Conservation (phyloP, 2,797 vertebrate species). For the Acipenser oxyrinchus region DNA sequence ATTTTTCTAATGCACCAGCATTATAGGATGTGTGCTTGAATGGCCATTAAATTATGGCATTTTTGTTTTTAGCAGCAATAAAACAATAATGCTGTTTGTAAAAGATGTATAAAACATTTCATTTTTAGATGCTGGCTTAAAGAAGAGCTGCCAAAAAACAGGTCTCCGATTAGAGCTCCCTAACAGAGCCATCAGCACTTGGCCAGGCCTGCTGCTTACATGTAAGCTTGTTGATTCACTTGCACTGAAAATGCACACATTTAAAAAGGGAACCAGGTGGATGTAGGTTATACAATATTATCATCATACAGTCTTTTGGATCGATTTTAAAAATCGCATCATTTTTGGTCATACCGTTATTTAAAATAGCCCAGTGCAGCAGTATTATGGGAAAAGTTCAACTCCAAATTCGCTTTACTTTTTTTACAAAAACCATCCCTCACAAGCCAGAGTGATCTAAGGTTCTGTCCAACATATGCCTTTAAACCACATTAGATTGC, state of each 20-base stretch:
- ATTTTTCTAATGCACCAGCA: too few species aligned
- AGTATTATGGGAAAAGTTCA: too few species aligned
- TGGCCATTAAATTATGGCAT: too few species aligned
- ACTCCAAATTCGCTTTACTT: too few species aligned
- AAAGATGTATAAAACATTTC: neutral
- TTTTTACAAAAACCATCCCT: too few species aligned
- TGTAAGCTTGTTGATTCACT: neutral
- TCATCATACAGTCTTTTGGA: neutral
- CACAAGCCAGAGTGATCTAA: too few species aligned
- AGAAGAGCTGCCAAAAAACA: neutral
- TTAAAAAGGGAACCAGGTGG: neutral
- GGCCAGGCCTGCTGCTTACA: neutral
- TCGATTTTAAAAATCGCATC: too few species aligned
- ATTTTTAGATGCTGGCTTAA: neutral
- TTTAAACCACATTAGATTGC: too few species aligned
- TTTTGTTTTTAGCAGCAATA: neutral
- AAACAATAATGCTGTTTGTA: neutral
- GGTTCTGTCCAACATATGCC: too few species aligned
- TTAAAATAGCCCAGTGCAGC: too few species aligned
- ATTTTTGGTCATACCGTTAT: too few species aligned
- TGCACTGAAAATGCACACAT: neutral
- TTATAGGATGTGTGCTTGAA: too few species aligned
- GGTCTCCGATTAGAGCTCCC: neutral
- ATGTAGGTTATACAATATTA: neutral
- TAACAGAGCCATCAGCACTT: neutral